These are phyloP conservation scores for Gallinago jamesoni DNA, from an alignment of 2,113 vertebrate genomes.

Conservation along the genomic window DNA sequence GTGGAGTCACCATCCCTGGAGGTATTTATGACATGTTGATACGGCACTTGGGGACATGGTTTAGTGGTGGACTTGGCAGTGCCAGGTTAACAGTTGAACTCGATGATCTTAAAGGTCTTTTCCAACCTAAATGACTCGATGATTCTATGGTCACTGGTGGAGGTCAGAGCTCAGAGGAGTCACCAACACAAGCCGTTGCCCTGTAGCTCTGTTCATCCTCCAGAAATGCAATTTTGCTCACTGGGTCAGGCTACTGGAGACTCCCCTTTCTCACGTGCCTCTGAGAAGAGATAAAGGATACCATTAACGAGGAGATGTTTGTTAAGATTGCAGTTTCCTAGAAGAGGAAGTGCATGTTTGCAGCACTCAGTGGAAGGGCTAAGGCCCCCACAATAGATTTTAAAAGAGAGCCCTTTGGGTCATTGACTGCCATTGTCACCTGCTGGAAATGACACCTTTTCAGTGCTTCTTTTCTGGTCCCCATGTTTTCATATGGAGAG, in stretches of 20 bases:
- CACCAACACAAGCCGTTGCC: background rate
- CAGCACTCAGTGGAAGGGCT: background rate
- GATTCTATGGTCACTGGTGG: background rate
- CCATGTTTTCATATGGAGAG: background rate
- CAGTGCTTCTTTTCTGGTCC: background rate
- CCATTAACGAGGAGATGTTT: background rate
- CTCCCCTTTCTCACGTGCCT: background rate
- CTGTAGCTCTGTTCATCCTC: accelerated
- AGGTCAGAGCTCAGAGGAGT: background rate
- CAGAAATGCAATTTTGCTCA: background rate
- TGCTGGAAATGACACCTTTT: background rate
- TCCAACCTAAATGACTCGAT: background rate
- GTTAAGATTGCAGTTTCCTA: background rate
- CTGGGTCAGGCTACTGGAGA: background rate
- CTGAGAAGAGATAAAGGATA: background rate
- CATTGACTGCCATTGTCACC: background rate
- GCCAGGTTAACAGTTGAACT: background rate
- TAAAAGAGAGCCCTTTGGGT: background rate
- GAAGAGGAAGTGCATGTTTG: background rate
- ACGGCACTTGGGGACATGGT: background rate
- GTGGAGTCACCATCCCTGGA: background rate
- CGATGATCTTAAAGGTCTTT: background rate
- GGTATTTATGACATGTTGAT: background rate
- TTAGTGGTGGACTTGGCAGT: background rate
- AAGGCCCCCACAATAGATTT: background rate